A percentile compares a stretch with the other conserved stretches of the same genome.
phyloP scores from a whole-genome alignment of 2,797 vertebrate genomes.

The Masticophis lateralis region DNA sequence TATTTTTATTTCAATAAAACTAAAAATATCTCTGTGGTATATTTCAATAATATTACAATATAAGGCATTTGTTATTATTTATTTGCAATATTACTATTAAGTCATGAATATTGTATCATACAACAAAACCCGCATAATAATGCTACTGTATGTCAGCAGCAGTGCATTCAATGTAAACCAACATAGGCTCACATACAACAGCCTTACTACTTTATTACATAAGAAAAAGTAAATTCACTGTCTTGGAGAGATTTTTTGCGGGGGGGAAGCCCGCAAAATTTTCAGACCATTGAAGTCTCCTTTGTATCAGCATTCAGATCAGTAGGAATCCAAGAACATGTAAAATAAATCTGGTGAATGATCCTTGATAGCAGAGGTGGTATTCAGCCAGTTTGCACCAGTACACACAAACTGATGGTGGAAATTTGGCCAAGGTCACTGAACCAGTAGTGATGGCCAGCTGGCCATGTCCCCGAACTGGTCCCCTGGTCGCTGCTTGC shows the following conservation, averaged over 20 bases:
- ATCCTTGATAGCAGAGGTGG: neutral
- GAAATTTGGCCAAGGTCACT: no score
- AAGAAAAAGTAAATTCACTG: neutral
- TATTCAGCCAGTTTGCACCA: no score
- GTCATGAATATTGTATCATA: neutral
- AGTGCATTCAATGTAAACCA: neutral
- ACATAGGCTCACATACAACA: neutral
- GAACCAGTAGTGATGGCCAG: no score
- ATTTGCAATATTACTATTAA: neutral
- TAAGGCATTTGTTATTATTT: neutral
- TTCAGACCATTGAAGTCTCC: neutral
- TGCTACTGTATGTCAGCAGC: neutral
- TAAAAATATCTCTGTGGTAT: neutral
- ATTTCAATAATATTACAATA: neutral
- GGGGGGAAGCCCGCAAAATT: fast-evolving
- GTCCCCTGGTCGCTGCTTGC: no score
- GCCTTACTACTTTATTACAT: neutral
- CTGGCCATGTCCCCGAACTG: no score
- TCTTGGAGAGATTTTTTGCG: neutral
- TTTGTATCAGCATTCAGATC: neutral
- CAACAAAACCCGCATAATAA: neutral
- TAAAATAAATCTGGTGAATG: neutral
- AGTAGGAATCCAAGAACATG: neutral
- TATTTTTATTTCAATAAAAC: neutral
- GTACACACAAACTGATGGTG: no score